A percentile compares a stretch with the other conserved stretches of the same genome.
These are phyloP conservation scores for Globicephala melas DNA, from an alignment of 2,113 vertebrate genomes.

Conservation along the genomic window DNA sequence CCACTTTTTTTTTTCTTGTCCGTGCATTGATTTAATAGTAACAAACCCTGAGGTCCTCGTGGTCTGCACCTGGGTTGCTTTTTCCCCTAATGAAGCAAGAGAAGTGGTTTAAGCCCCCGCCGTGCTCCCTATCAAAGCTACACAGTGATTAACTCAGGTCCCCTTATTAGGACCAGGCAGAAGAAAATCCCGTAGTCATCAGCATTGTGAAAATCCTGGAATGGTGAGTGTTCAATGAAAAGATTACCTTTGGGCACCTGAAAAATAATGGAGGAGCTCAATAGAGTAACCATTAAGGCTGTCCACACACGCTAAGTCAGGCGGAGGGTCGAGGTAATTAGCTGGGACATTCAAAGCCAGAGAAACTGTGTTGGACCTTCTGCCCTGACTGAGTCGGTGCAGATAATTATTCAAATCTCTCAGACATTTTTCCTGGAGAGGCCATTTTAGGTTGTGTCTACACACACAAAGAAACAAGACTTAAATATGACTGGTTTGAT, in stretches of 20 bases:
- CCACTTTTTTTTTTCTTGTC: slow-evolving; percentile 65
- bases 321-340: slow-evolving; percentile 71
- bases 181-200: slow-evolving; percentile 78
- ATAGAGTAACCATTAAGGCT: slow-evolving; percentile 73
- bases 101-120: slow-evolving; percentile 76
- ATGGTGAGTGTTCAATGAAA: slow-evolving; percentile 72
- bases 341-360: slow-evolving; percentile 50
- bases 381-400: neutral
- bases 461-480: neutral
- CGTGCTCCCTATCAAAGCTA: slow-evolving; percentile 68
- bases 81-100: slow-evolving; percentile 75
- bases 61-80: slow-evolving; percentile 78
- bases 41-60: slow-evolving; percentile 70
- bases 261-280: slow-evolving; percentile 74
- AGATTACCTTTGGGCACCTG: slow-evolving; percentile 78
- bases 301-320: slow-evolving; percentile 70
- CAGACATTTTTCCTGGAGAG: neutral
- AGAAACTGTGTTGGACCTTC: slow-evolving; percentile 58
- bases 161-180: slow-evolving; percentile 68
- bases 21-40: slow-evolving; percentile 78
- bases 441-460: neutral
- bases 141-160: slow-evolving; percentile 77
- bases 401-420: slow-evolving; percentile 61
- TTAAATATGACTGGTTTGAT: neutral
- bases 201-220: slow-evolving; percentile 72